A percentile compares a stretch with the other conserved stretches of the same genome.
phyloP scores from a whole-genome alignment of 2,113 vertebrate genomes.

The Monarcha castaneiventris region DNA sequence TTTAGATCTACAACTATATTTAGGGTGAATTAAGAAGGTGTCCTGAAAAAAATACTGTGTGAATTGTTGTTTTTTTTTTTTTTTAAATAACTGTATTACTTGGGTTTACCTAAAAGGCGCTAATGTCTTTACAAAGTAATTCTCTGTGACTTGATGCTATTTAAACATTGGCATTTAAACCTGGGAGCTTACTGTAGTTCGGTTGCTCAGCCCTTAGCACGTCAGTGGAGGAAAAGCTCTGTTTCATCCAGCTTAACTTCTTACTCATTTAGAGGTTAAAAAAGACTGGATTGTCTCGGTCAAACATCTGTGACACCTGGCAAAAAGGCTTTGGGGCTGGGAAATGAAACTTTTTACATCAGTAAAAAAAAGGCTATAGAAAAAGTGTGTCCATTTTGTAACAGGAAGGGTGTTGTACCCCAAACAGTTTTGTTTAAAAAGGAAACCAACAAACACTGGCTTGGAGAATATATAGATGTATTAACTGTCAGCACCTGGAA shows the following conservation, averaged over 20 bases:
- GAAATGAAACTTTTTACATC: not conserved
- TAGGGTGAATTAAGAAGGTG: not conserved
- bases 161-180: conserved; percentile 3
- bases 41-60: not conserved
- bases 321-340: not conserved
- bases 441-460: not conserved
- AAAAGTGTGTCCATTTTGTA: not conserved
- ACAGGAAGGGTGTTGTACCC: not conserved
- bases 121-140: not conserved
- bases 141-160: not conserved
- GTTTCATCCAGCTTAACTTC: not conserved
- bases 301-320: not conserved
- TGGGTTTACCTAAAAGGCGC: not conserved
- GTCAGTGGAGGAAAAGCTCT: not conserved
- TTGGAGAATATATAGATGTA: not conserved
- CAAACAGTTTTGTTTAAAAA: not conserved
- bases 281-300: not conserved
- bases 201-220: not conserved
- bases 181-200: not conserved
- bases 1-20: not conserved
- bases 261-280: not conserved
- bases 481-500: not conserved
- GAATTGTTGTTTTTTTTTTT: not conserved
- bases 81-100: not conserved
- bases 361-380: not conserved